Base-by-base conservation (phyloP, 2,888 invertebrate genomes). In the Megastigmus dorsalis region DNA sequence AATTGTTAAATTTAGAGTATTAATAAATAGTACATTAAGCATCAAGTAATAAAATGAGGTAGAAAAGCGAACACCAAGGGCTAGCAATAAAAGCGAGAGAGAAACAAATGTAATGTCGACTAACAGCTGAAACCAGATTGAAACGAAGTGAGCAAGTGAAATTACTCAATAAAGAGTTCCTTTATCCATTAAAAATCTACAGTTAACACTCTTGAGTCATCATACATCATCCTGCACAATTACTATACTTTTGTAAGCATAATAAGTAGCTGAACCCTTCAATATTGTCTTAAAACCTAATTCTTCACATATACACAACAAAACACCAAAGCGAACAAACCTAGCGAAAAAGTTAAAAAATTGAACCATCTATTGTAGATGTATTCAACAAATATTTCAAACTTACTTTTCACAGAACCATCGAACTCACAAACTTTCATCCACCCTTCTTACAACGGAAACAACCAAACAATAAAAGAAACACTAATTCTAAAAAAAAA, bases 131-230 rank as follows among this genome's bases (percentile, higher is more conserved):
- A 54, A 38, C 13, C 50, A 66, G 52, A 66, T 72, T 65, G 66
- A 60, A 60, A 33, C 23, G 52, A 66, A 72, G 50, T 45, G 60
- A 45, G 26, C 41, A 36, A 52, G 52, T 20, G n/a, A 66, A 66
- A 73, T 73, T 43, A 66, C 26, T 66, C 23, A 65, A 73, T 73
- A 66, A 66, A 73, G 43, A 13, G 28, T 50, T 65, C 41, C 20
- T 50, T 57, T 55, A 28, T 48, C 20, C 28, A 71, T 63, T 28
- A 52, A 15, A 62, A 50, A 71, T 65, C 3, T 48, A 26, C 23
- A 13, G n/a, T 15, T 26, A 41, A 43, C 7, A 10, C 7, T 30
- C 30, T 66, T 23, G 15, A 33, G 2, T 33, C 36, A 55, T 57
- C 10, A 15, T 3, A 36, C 15, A 30, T 26, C n/a, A 65, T 54